Evolutionary conservation across 2,888 invertebrate species (phyloP), one percentile per base, ranked within the genome.

Genomic region (Mythimna pallens): DNA sequence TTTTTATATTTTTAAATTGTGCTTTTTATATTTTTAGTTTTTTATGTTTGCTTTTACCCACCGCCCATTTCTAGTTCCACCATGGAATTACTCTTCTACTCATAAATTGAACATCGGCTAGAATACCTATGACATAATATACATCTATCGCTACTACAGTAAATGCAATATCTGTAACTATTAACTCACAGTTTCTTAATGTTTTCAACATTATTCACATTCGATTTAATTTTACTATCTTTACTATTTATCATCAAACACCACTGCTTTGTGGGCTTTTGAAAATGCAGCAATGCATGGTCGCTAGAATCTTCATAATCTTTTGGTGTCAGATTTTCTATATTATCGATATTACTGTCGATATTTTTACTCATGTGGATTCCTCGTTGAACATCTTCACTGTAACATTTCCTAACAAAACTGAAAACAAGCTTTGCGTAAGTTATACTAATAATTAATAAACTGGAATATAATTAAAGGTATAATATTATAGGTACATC

Each of bases 231-330:
- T 3, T 63, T 55, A n/a, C 67, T 72, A 25, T 81, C 77, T 57
- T 54, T 50, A 66, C 69, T 75, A 8, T 84, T 81, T 77, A 89
- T 88, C 80, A 89, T 91, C 58, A 86, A 89, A 54, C 84, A 73
- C 94, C 94, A 94, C 81, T 94, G 94, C 76, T 89, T 87, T 30
- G 95, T 95, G 2, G 93, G 88, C 75, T 88, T 90, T 74, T 78
- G 83, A 68, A 71, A 83, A 52, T 68, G 61, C 12, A 58, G 64
- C 40, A 70, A 50, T 68, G 58, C 47, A 50, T 64, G 30, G 20
- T 76, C 43, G 8, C 22, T 12, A 50, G n/a, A 57, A 7, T 25
- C 50, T 34, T 36, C 25, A 36, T 3, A 10, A 52, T 36, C 22
- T 10, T 82, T 61, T 50, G n/a, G n/a, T 36, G 22, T 34, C 12